Conservation (phyloP, 2,113 vertebrate genomes). For the Bambusicola thoracicus region DNA sequence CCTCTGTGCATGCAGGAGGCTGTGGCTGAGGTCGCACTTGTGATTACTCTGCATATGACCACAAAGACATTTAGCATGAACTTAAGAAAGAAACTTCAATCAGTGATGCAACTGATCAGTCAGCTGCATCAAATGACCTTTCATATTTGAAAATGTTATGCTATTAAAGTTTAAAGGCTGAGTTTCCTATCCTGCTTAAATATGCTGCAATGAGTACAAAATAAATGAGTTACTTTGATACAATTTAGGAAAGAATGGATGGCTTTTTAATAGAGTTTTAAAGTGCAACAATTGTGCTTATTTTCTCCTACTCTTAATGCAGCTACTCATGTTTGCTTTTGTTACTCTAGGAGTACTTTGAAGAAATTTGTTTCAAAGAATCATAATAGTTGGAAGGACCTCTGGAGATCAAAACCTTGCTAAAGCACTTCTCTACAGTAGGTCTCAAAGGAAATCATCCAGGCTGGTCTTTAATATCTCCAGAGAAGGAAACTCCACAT, state of each 20-base stretch:
- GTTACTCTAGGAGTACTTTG: background rate
- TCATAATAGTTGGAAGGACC: too few relatives aligned
- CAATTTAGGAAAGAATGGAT: background rate
- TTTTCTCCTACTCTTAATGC: background rate
- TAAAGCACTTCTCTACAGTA: too few relatives aligned
- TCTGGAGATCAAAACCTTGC: too few relatives aligned
- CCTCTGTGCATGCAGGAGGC: background rate
- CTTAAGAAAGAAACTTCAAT: background rate
- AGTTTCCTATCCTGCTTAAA: background rate
- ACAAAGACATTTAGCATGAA: background rate
- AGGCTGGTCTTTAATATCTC: too few relatives aligned
- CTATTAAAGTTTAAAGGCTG: background rate
- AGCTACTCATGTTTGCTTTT: background rate
- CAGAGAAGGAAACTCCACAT: too few relatives aligned
- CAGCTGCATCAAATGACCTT: background rate
- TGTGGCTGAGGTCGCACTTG: rapidly evolving
- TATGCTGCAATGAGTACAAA: background rate
- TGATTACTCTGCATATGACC: background rate
- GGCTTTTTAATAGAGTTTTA: background rate
- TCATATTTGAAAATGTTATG: background rate
- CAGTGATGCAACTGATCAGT: background rate
- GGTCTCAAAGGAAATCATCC: too few relatives aligned
- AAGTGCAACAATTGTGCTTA: background rate
- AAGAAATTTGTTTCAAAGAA: background rate
- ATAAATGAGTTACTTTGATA: background rate